Conservation (phyloP, 2,888 invertebrate species). For the Agrotis ipsilon region DNA sequence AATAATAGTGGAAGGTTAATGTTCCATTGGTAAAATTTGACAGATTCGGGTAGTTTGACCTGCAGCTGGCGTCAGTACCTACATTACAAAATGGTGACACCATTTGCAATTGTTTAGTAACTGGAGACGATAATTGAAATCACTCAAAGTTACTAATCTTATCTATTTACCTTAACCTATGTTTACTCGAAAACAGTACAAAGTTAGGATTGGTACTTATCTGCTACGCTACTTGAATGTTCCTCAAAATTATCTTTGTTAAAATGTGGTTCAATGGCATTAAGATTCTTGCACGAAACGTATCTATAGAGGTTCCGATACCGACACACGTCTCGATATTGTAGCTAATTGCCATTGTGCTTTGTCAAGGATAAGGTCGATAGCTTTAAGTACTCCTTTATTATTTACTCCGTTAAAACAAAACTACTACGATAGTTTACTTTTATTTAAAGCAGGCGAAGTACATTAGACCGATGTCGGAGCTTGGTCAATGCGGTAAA, state of each 20-base stretch:
- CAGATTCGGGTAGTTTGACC: no score
- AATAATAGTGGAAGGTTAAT: no score
- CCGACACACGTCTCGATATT: background rate
- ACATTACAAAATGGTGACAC: no score
- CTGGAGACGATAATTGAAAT: background rate
- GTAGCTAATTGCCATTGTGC: constrained; percentile 32
- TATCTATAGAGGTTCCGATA: constrained; percentile 7
- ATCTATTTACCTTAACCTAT: background rate
- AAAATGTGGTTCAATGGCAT: constrained; percentile 36
- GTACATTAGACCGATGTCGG: no score
- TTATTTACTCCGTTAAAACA: background rate
- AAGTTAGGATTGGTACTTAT: background rate
- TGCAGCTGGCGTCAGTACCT: no score
- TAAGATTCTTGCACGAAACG: constrained; percentile 42
- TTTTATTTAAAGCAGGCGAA: background rate
- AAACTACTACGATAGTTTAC: background rate
- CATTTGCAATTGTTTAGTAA: no score
- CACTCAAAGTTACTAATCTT: background rate
- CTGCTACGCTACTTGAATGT: background rate
- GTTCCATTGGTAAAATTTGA: no score
- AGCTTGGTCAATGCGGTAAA: no score
- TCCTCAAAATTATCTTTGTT: constrained; percentile 11
- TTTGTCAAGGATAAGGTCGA: constrained; percentile 23
- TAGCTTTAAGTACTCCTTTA: background rate
- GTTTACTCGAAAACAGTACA: background rate